Percentiles rank a stretch among this genome's conserved stretches.
Evolutionary conservation across 2,888 invertebrate species (phyloP).

Genomic region (Mesorhabditis belari): DNA sequence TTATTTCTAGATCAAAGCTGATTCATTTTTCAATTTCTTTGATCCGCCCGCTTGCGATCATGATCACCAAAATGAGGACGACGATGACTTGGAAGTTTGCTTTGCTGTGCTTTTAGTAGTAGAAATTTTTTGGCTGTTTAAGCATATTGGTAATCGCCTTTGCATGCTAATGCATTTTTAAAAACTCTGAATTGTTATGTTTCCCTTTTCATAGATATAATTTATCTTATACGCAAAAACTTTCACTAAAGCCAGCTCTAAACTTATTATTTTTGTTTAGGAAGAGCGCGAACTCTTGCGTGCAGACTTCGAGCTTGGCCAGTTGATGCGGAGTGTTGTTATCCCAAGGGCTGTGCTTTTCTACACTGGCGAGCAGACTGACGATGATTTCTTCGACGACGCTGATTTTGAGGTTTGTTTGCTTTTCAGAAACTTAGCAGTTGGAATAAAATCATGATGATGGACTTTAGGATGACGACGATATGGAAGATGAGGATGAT

Average conservation of each 20-base stretch:
- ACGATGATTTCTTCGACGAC: conserved; percentile 22
- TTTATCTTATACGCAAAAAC: no score
- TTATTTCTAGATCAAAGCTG: no score
- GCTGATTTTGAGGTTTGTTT: no score
- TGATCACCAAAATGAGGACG: conserved; percentile 28
- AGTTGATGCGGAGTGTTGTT: conserved; percentile 89
- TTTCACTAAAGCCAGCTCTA: no score
- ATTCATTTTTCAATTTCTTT: conserved; percentile 99
- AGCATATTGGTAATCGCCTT: no score
- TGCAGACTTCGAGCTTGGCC: conserved; percentile 95
- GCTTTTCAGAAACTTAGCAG: no score
- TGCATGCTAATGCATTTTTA: no score
- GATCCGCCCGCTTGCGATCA: conserved; percentile 66
- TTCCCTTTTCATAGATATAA: background rate
- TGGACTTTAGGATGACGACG: conserved; percentile 21
- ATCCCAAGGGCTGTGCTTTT: conserved; percentile 93
- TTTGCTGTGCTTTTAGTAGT: no score
- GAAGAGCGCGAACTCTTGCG: conserved; percentile 79
- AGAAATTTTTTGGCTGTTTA: no score
- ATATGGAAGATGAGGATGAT: conserved; percentile 21
- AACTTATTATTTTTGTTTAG: conserved; percentile 61
- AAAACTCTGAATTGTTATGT: conserved; percentile 9
- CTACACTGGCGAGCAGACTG: conserved; percentile 70
- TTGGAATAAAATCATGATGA: conserved; percentile 10
- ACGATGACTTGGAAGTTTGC: no score